Evolutionary conservation across 2,888 invertebrate genomes (phyloP), one percentile per base, ranked within the genome.

Genomic region (Nemotelus nigrinus): DNA sequence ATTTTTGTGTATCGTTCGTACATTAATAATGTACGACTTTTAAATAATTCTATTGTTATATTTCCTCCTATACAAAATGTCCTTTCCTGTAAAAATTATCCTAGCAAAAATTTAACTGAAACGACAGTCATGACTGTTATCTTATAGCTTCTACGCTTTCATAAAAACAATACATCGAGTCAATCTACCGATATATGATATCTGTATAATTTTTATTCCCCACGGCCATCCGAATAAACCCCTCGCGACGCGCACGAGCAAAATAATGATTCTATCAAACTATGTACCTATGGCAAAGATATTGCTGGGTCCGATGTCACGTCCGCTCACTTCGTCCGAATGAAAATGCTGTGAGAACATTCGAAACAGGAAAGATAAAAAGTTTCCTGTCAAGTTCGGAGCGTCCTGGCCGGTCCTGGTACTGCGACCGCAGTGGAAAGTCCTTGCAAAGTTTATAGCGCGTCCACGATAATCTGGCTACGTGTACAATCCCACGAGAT

Each of bases 401-500:
- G 57, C 10, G 25, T 25, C 39, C 48, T 67, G 48, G 25, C 57
- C n/a, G 48, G 50, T 67, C 63, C 43, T 43, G 43, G 43, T 41
- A 43, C 43, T 43, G n/a, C 41, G 43, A 63, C 8, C 3, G 63
- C 63, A 63, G 25, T 25, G 41, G 41, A 48, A 65, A 47, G 50
- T 67, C 67, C 67, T 67, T 67, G 41, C 50, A 7, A 67, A 67
- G 67, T 67, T 67, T 67, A 48, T 67, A 67, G 47, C 50, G 25
- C 25, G 50, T 39, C 50, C 67, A n/a, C 50, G 48, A 67, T 48
- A 67, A 67, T 48, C 39, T 5, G 3, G 39, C 50, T 50, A 67
- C 67, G 67, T 67, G 67, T 67, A 48, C 25, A 67, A 48, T 67
- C 67, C 67, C 67, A 50, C 7, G 67, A 67, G 67, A 67, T 47